phyloP scores from a whole-genome alignment of 2,888 invertebrate species.

The Rhopalosiphum nymphaeae region DNA sequence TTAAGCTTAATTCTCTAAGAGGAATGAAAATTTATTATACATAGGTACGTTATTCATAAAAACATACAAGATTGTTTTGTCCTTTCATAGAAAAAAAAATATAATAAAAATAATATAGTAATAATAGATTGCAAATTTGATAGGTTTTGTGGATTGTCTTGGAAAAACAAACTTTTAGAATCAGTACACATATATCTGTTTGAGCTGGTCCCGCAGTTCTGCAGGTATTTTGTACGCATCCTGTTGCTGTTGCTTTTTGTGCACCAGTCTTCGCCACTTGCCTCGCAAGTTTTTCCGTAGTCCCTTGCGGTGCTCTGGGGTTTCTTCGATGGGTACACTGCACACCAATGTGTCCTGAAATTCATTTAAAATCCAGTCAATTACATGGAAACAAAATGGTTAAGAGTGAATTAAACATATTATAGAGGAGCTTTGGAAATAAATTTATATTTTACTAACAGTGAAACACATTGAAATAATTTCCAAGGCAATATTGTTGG shows the following conservation, averaged over 20 bases:
- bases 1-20: conserved; percentile 54
- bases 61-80: conserved; percentile 58
- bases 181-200: conserved; percentile 90
- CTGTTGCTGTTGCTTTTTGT: conserved; percentile 83
- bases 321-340: conserved; percentile 76
- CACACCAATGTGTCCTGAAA: conserved; percentile 85
- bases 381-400: not conserved
- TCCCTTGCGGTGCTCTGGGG: conserved; percentile 80
- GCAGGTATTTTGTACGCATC: conserved; percentile 88
- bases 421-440: not conserved
- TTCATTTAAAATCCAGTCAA: not conserved
- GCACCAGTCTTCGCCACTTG: conserved; percentile 85
- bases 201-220: conserved; percentile 87
- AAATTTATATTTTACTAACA: no score
- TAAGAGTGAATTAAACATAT: not conserved
- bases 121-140: conserved; percentile 59
- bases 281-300: conserved; percentile 89
- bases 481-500: conserved; percentile 30
- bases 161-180: conserved; percentile 46
- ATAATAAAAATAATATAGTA: conserved; percentile 37
- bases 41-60: conserved; percentile 54
- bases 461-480: not conserved
- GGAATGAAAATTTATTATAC: conserved; percentile 62
- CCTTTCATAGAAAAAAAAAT: conserved; percentile 57
- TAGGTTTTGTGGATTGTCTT: conserved; percentile 64